phyloP scores from a whole-genome alignment of 2,113 vertebrate species.

The Nothobranchius furzeri region DNA sequence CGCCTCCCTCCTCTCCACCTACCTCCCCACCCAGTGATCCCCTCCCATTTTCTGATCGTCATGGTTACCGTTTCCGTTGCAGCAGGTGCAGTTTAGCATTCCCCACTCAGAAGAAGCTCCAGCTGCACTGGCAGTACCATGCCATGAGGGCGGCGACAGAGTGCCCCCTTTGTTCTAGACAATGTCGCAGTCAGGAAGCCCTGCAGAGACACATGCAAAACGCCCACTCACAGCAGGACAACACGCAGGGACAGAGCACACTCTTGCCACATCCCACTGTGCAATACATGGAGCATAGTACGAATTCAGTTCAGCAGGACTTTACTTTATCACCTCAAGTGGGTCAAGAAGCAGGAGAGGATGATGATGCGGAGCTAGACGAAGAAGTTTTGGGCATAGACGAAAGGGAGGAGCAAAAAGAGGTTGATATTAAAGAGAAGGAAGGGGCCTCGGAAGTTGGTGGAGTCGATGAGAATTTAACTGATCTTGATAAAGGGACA shows the following conservation, averaged over 20 bases:
- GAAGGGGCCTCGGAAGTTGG: conserved; percentile 81
- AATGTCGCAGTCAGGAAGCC: conserved; percentile 95
- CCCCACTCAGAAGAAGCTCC: conserved; percentile 96
- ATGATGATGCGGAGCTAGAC: conserved; percentile 86
- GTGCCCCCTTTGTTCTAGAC: conserved; percentile 97
- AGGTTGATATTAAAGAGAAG: conserved; percentile 83
- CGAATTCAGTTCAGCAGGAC: conserved; percentile 89
- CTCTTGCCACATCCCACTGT: conserved; percentile 61
- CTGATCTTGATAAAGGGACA: conserved; percentile 83
- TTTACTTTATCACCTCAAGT: conserved; percentile 86
- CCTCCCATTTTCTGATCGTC: conserved; percentile 92
- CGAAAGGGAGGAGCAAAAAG: conserved; percentile 70
- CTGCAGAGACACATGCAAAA: conserved; percentile 97
- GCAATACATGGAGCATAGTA: conserved; percentile 83
- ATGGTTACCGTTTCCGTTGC: conserved; percentile 98
- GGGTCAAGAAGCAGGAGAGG: conserved; percentile 89
- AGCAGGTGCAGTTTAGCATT: conserved; percentile 98
- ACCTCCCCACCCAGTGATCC: conserved; percentile 84
- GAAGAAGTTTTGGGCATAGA: conserved; percentile 80
- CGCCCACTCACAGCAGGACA: conserved; percentile 81
- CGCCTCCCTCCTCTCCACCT: conserved; percentile 62
- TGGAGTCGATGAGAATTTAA: conserved; percentile 82
- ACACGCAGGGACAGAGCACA: conserved; percentile 89
- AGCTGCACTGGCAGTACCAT: conserved; percentile 97
- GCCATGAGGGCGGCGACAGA: conserved; percentile 97